Evolutionary conservation across 2,888 invertebrate species (phyloP).

Genomic region (Candidula unifasciata): DNA sequence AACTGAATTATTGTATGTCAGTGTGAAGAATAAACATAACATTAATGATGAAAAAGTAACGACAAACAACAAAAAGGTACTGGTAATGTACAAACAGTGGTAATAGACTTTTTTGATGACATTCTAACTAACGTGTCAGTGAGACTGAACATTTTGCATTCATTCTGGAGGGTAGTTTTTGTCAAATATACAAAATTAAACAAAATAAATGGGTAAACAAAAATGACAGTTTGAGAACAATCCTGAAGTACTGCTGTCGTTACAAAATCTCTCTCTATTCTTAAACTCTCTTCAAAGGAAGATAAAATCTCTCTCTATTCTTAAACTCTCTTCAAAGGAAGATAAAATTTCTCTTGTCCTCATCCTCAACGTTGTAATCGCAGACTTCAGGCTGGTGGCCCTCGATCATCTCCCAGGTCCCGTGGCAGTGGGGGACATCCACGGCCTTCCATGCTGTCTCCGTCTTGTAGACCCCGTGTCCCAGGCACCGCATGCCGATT

Average conservation of each 20-base stretch:
- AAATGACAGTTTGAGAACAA: no score
- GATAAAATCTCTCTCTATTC: slow-evolving; percentile 74
- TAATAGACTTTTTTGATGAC: no score
- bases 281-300: slow-evolving; percentile 68
- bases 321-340: slow-evolving; percentile 68
- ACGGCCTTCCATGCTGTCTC: slow-evolving; percentile 85
- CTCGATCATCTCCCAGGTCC: slow-evolving; percentile 87
- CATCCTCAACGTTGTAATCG: slow-evolving; percentile 63
- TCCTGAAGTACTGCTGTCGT: neutral
- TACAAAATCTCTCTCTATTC: neutral
- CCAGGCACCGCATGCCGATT: slow-evolving; percentile 86
- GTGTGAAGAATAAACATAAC: no score
- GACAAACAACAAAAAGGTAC: no score
- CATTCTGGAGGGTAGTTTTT: no score
- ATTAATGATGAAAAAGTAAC: no score
- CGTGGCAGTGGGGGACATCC: slow-evolving; percentile 81
- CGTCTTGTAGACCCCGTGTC: slow-evolving; percentile 88
- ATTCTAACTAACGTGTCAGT: no score
- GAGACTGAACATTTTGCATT: no score
- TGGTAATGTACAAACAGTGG: no score
- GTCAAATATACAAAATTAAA: no score
- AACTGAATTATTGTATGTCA: no score
- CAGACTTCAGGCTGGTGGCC: slow-evolving; percentile 75
- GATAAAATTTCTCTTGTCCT: slow-evolving; percentile 70
- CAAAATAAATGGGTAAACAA: no score